Evolutionary conservation across 1,140 invertebrate species (phyloP).

Genomic region (Nautilus pompilius): DNA sequence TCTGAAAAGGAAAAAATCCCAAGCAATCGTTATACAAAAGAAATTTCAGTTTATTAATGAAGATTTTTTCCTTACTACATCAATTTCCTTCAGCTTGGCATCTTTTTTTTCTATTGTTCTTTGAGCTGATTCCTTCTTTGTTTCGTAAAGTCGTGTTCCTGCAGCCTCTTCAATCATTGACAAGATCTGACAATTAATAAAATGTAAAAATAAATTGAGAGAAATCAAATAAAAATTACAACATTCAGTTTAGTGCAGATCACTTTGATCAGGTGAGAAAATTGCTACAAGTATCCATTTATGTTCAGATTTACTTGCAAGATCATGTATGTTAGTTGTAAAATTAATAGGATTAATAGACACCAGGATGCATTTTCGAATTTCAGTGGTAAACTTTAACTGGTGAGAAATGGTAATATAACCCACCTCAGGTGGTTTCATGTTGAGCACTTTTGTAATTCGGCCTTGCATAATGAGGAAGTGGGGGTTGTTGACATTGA

Average conservation of each 20-base stretch:
- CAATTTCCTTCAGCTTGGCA: conserved; percentile 81
- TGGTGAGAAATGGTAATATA: conserved; percentile 5
- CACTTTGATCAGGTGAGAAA: background rate
- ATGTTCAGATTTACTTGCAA: too few relatives aligned
- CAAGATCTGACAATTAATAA: conserved; percentile 68
- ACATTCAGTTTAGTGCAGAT: background rate
- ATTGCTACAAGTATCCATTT: too few relatives aligned
- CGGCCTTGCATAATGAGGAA: conserved; percentile 99
- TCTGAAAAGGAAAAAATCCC: too few relatives aligned
- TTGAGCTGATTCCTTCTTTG: conserved; percentile 83
- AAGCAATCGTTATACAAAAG: too few relatives aligned
- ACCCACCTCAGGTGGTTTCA: conserved; percentile 91
- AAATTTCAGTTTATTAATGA: too few relatives aligned
- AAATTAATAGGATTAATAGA: too few relatives aligned
- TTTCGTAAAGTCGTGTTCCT: conserved; percentile 96
- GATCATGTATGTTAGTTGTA: too few relatives aligned
- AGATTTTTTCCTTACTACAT: conserved; percentile 64
- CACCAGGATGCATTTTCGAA: too few relatives aligned
- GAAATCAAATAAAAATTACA: background rate
- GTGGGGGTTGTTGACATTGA: conserved; percentile 99
- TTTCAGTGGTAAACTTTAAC: too few relatives aligned
- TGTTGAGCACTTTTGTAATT: conserved; percentile 98
- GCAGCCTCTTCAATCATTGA: conserved; percentile 99
- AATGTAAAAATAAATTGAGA: background rate
- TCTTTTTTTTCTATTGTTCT: conserved; percentile 94